These are phyloP conservation scores for Staurois parvus DNA, from an alignment of 2,797 vertebrate genomes.

Conservation along the genomic window DNA sequence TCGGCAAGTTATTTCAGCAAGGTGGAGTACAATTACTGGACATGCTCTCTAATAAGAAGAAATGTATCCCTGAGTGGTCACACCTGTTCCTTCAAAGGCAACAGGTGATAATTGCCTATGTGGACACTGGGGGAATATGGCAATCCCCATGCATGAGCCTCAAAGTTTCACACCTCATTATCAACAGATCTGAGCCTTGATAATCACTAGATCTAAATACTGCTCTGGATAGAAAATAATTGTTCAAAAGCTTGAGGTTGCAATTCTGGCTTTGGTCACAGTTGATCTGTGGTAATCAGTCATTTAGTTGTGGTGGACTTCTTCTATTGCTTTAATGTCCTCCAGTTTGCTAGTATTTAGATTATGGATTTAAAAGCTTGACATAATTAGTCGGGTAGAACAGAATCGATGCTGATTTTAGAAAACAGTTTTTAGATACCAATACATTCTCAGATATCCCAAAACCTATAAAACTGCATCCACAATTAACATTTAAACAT, in stretches of 20 bases:
- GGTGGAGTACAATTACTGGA: background rate
- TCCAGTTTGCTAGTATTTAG: too few species aligned
- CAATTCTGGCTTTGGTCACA: too few species aligned
- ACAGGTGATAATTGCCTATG: slow-evolving; percentile 33
- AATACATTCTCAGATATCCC: too few species aligned
- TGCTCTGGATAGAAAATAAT: background rate
- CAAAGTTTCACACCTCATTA: slow-evolving; percentile 18
- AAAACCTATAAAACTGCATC: too few species aligned
- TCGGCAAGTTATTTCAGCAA: background rate
- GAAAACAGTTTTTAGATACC: too few species aligned
- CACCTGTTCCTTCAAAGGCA: slow-evolving; percentile 3
- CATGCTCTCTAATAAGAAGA: slow-evolving; percentile 10
- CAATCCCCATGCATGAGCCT: background rate
- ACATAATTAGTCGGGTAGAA: too few species aligned
- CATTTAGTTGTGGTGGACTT: too few species aligned
- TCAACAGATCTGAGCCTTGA: background rate
- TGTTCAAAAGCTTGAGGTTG: background rate
- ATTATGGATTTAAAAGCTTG: too few species aligned
- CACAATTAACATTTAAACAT: too few species aligned
- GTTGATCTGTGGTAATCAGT: too few species aligned
- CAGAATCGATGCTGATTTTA: too few species aligned
- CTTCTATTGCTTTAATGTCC: too few species aligned
- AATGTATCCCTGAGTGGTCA: background rate
- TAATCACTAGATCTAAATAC: background rate
- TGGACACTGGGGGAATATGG: background rate